Percentiles rank a stretch among this genome's conserved stretches.
Conservation (phyloP, 2,888 invertebrate species). For the Meiosimyza decipiens region DNA sequence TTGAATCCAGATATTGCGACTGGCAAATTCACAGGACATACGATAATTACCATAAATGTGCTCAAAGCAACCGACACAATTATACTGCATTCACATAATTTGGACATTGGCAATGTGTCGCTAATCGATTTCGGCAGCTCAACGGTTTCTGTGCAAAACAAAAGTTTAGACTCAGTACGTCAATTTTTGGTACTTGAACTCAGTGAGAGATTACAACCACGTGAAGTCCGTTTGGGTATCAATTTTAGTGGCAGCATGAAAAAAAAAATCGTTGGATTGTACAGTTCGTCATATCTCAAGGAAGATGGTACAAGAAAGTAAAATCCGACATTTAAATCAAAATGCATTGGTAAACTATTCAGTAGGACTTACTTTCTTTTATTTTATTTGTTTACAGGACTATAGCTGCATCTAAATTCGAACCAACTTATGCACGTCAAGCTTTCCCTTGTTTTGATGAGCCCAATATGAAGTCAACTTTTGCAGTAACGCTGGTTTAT, state of each 20-base stretch:
- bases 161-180: constrained; percentile 49
- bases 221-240: constrained; percentile 46
- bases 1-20: constrained; percentile 74
- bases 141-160: constrained; percentile 46
- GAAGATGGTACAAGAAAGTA: constrained; percentile 54
- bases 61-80: constrained; percentile 67
- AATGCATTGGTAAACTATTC: too few species aligned
- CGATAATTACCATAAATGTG: constrained; percentile 68
- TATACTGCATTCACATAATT: constrained; percentile 72
- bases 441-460: constrained; percentile 97
- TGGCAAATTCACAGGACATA: constrained; percentile 71
- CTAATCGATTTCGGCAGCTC: constrained; percentile 47
- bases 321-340: not conserved
- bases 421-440: constrained; percentile 92
- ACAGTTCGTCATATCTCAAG: constrained; percentile 74
- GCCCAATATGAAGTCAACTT: constrained; percentile 89
- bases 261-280: constrained; percentile 79
- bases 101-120: constrained; percentile 64
- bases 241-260: constrained; percentile 75
- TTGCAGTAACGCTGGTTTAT: constrained; percentile 80
- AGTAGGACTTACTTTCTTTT: not conserved
- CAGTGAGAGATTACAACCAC: constrained; percentile 43
- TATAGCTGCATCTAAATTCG: constrained; percentile 93
- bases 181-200: constrained; percentile 60
- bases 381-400: constrained; percentile 69